These are phyloP conservation scores for Tupaia chinensis DNA, from an alignment of 2,113 vertebrate genomes.

Conservation along the genomic window DNA sequence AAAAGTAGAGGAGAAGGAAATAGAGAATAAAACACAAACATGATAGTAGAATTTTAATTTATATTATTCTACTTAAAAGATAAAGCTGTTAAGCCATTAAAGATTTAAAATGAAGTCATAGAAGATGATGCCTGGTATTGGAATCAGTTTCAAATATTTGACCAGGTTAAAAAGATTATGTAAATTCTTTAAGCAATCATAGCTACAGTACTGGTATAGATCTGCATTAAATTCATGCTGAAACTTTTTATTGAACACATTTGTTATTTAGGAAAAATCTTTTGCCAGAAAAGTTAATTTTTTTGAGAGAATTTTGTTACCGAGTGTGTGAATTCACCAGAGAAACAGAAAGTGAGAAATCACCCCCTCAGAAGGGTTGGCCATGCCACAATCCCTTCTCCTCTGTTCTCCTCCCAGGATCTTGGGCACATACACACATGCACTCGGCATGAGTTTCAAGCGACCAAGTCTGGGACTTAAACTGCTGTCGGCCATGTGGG, in stretches of 20 bases:
- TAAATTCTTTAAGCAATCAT: background rate
- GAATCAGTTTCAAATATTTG: background rate
- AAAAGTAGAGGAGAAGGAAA: background rate
- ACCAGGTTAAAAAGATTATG: background rate
- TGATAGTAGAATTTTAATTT: background rate
- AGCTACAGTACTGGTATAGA: background rate
- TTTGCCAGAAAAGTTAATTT: background rate
- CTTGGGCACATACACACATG: too few species aligned
- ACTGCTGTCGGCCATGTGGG: too few species aligned
- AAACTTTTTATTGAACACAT: background rate
- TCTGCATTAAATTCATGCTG: background rate
- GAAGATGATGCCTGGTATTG: background rate
- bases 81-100: background rate
- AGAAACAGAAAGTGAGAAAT: too few species aligned
- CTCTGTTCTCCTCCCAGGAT: too few species aligned
- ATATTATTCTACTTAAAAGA: background rate
- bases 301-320: too few species aligned
- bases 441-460: too few species aligned
- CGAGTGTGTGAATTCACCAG: too few species aligned
- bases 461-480: too few species aligned
- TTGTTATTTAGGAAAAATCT: background rate
- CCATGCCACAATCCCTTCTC: too few species aligned
- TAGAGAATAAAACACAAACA: background rate
- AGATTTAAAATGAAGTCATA: background rate
- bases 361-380: too few species aligned